Percentiles rank a stretch among this genome's conserved stretches.
phyloP scores from a whole-genome alignment of 1,140 invertebrate species.

The Drosophila nigrodunni region DNA sequence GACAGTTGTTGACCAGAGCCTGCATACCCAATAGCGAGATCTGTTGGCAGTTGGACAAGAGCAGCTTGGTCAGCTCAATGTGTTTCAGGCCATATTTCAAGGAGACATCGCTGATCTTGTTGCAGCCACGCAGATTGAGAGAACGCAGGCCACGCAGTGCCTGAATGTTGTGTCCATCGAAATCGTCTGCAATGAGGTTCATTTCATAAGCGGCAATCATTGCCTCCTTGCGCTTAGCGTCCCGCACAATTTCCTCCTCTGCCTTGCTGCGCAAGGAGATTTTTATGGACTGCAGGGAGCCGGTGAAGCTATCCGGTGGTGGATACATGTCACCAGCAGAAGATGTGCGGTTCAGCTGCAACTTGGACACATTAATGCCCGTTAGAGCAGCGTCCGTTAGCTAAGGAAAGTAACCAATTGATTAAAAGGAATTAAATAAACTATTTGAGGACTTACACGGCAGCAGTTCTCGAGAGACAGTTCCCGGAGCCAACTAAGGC shows the following conservation, averaged over 20 bases:
- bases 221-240: slow-evolving; percentile 87
- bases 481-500: slow-evolving; percentile 86
- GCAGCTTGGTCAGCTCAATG: slow-evolving; percentile 85
- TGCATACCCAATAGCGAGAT: slow-evolving; percentile 88
- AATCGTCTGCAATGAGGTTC: slow-evolving; percentile 84
- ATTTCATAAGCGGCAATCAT: slow-evolving; percentile 87
- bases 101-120: slow-evolving; percentile 89
- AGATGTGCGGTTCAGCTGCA: slow-evolving; percentile 59
- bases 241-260: slow-evolving; percentile 88
- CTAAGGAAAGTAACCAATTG: slow-evolving; percentile 26
- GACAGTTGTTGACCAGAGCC: slow-evolving; percentile 88
- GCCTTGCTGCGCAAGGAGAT: slow-evolving; percentile 88
- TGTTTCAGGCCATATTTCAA: slow-evolving; percentile 89
- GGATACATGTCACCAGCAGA: slow-evolving; percentile 61
- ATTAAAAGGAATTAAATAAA: not conserved
- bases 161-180: slow-evolving; percentile 86
- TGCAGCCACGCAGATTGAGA: slow-evolving; percentile 88
- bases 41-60: slow-evolving; percentile 89
- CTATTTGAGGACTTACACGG: slow-evolving; percentile 84
- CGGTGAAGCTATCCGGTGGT: slow-evolving; percentile 42
- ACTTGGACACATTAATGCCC: slow-evolving; percentile 86
- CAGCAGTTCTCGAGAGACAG: slow-evolving; percentile 88
- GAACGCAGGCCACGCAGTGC: slow-evolving; percentile 86
- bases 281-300: slow-evolving; percentile 76
- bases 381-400: slow-evolving; percentile 88